Conservation (phyloP, 2,888 invertebrate genomes). For the Calameuta filiformis region DNA sequence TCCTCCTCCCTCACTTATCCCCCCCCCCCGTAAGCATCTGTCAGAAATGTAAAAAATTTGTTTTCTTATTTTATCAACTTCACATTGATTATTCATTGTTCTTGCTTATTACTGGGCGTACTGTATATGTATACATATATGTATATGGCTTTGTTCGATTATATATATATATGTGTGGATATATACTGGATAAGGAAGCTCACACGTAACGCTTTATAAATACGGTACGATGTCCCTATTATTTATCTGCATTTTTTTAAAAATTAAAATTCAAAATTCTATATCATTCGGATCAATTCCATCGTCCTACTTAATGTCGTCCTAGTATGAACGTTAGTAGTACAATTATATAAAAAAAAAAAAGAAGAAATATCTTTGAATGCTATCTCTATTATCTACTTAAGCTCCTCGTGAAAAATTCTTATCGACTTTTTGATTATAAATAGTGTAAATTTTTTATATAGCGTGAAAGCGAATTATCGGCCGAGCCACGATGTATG, state of each 20-base stretch:
- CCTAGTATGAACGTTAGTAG: slow-evolving; percentile 45
- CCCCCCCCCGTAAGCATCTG: no score
- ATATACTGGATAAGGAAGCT: no score
- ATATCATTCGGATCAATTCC: slow-evolving; percentile 24
- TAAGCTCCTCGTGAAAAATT: slow-evolving; percentile 45
- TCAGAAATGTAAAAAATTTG: slow-evolving; percentile 39
- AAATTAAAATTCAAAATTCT: slow-evolving; percentile 26
- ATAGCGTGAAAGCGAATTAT: slow-evolving; percentile 58
- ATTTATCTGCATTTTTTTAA: slow-evolving; percentile 6
- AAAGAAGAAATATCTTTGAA: slow-evolving; percentile 28
- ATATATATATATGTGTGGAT: slow-evolving; percentile 32
- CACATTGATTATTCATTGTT: slow-evolving; percentile 49
- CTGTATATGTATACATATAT: slow-evolving; percentile 43
- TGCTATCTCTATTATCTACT: slow-evolving; percentile 53
- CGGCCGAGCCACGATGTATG: slow-evolving; percentile 25
- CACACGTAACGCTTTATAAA: slow-evolving; percentile 49
- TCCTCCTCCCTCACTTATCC: no score
- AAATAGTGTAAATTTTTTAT: slow-evolving; percentile 67
- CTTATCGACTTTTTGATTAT: slow-evolving; percentile 62
- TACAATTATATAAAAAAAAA: slow-evolving; percentile 33
- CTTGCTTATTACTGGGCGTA: slow-evolving; percentile 58
- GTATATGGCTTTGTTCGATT: slow-evolving; percentile 20
- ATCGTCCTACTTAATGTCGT: slow-evolving; percentile 35
- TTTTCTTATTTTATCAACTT: slow-evolving; percentile 38
- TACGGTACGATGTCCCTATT: slow-evolving; percentile 36